phyloP scores from a whole-genome alignment of 2,888 invertebrate genomes.

The Caenorhabditis imperialis region DNA sequence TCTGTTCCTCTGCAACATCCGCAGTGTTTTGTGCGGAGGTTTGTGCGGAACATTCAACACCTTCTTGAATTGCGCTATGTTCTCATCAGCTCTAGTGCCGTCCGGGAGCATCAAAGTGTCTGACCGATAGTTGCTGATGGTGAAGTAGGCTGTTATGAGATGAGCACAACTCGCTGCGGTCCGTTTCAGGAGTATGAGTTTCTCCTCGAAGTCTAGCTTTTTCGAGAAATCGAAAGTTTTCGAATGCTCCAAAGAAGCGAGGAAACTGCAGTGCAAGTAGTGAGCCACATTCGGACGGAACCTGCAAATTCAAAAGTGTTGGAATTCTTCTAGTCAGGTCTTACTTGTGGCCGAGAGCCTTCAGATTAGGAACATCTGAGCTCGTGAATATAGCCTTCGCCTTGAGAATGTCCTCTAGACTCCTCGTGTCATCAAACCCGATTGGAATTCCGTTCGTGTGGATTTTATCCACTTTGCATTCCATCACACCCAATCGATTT shows the following conservation, averaged over 20 bases:
- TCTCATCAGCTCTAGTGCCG: constrained; percentile 20
- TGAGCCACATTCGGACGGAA: constrained; percentile 1
- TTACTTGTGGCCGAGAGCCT: not conserved
- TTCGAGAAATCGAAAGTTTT: constrained; percentile 43
- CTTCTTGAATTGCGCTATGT: constrained; percentile 19
- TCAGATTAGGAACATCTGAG: constrained; percentile 22
- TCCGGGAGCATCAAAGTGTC: constrained; percentile 36
- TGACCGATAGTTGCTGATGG: constrained; percentile 35
- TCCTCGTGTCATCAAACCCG: constrained; percentile 30
- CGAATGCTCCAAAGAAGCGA: constrained; percentile 32
- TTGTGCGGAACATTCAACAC: constrained; percentile 23
- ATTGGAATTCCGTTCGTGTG: constrained; percentile 25
- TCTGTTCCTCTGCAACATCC: not conserved
- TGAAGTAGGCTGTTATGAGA: constrained; percentile 44
- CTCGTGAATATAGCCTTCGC: constrained; percentile 24
- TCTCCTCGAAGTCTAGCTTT: constrained; percentile 27
- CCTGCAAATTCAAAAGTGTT: constrained; percentile 7
- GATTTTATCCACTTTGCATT: constrained; percentile 48
- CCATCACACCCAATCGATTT: constrained; percentile 50
- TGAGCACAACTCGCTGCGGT: constrained; percentile 29
- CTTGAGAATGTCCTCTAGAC: constrained; percentile 30
- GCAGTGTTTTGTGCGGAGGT: constrained; percentile 1
- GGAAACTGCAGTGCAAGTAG: constrained; percentile 30
- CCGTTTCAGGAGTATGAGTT: constrained; percentile 31
- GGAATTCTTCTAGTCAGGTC: too few species aligned